Evolutionary conservation across 2,113 vertebrate species (phyloP).

Genomic region (Psilopsiagon aymara): DNA sequence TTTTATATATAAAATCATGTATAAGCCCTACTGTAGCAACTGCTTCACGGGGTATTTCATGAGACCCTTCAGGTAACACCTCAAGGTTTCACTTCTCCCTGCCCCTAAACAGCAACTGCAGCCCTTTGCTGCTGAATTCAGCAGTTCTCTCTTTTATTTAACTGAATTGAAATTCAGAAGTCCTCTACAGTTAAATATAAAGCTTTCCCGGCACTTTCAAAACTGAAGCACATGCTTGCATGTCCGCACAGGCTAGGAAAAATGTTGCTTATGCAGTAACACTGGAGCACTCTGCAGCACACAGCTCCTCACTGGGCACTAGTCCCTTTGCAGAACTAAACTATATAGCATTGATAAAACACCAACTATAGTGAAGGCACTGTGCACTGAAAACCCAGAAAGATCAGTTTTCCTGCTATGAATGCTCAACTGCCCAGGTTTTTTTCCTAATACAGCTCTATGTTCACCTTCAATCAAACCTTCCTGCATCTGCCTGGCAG

Average conservation of each 20-base stretch:
- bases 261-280: slow-evolving; percentile 23
- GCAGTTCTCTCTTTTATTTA: not conserved
- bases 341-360: not conserved
- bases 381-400: not conserved
- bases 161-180: not conserved
- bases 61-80: not conserved
- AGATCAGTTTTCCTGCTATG: not conserved
- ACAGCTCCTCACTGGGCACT: not conserved
- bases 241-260: not conserved
- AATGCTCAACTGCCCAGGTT: not conserved
- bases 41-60: not conserved
- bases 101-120: not conserved
- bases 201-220: not conserved
- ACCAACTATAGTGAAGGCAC: not conserved
- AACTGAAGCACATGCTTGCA: not conserved
- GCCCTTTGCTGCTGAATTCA: not conserved
- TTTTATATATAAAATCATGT: not conserved
- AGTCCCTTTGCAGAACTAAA: not conserved
- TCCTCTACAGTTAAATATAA: not conserved
- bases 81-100: not conserved
- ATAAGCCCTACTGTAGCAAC: not conserved
- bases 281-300: not conserved
- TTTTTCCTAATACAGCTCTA: not conserved
- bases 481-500: not conserved
- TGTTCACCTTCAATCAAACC: not conserved